Evolutionary conservation across 2,113 vertebrate genomes (phyloP), one percentile per base, ranked within the genome.

Genomic region (Mustela lutreola): DNA sequence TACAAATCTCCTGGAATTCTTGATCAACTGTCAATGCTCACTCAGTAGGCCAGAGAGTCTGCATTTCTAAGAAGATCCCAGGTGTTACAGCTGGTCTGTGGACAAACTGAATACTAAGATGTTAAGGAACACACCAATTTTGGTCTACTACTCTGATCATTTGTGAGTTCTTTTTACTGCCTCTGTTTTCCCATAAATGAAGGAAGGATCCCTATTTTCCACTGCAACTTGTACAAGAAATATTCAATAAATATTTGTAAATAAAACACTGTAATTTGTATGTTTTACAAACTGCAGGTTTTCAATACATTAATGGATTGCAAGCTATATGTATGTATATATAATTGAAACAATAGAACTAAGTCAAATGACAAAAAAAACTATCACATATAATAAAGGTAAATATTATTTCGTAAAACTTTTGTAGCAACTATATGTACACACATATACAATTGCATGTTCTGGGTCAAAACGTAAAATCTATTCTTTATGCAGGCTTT

Each of bases 321-420:
- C 31, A 94, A 96, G 26, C 39, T 84, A 15, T 33, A 80, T 58
- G 6, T 82, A 76, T 31, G 2, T 70, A 36, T 89, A 39, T 58
- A 16, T 73, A 67, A 39, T 6, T 62, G 7, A 78, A 76, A 94
- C 19, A 93, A 86, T 45, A 79, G 93, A 95, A 81, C 16, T 24
- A 10, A 94, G 33, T 90, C 9, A 81, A 80, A 75, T 73, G 36
- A 94, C 65, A 87, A 91, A 96, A 85, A 85, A 94, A 84, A 75
- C 45, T 39, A 96, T 36, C 53, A 60, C 45, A 80, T 76, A 8
- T 83, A 87, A 82, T 87, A 90, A 79, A 5, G n/a, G 80, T 71
- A 92, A 94, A 92, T 82, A 86, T 1, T 53, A 10, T 76, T 95
- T 94, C 3, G 33, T 42, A 85, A 89, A 94, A 85, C 31, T 45